Conservation (phyloP, 2,113 vertebrate species). For the Oenanthe oenanthe region DNA sequence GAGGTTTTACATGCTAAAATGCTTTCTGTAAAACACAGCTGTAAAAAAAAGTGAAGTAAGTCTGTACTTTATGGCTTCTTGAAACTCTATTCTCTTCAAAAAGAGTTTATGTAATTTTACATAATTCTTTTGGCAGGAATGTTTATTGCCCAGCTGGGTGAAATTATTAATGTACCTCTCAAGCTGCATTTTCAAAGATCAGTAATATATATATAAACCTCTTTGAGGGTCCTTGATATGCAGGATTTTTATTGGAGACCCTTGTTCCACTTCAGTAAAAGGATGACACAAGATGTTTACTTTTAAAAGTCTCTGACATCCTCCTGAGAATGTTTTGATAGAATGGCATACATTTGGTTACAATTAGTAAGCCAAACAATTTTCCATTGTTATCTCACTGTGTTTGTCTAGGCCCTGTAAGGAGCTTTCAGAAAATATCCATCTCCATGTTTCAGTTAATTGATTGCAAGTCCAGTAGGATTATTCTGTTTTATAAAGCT, state of each 20-base stretch:
- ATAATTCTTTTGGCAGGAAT: conserved; percentile 77
- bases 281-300: conserved; percentile 67
- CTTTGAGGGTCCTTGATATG: conserved; percentile 50
- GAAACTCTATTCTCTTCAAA: conserved; percentile 68
- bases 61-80: conserved; percentile 41
- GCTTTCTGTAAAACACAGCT: conserved; percentile 25
- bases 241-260: conserved; percentile 55
- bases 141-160: conserved; percentile 83
- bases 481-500: conserved; percentile 19
- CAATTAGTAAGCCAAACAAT: conserved; percentile 70
- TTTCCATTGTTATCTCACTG: conserved; percentile 66
- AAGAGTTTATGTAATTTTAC: conserved; percentile 75
- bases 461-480: conserved; percentile 17
- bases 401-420: conserved; percentile 54
- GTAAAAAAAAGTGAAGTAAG: neutral
- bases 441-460: conserved; percentile 7
- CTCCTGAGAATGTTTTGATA: conserved; percentile 71
- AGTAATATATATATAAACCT: conserved; percentile 41
- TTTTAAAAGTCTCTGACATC: conserved; percentile 64
- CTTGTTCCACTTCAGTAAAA: conserved; percentile 57
- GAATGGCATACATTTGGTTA: conserved; percentile 66
- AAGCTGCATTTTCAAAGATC: conserved; percentile 76
- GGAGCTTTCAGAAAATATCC: conserved; percentile 28
- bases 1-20: conserved; percentile 35
- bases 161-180: conserved; percentile 72